A percentile compares a stretch with the other conserved stretches of the same genome.
phyloP scores from a whole-genome alignment of 2,797 vertebrate species.

The Morelia viridis region DNA sequence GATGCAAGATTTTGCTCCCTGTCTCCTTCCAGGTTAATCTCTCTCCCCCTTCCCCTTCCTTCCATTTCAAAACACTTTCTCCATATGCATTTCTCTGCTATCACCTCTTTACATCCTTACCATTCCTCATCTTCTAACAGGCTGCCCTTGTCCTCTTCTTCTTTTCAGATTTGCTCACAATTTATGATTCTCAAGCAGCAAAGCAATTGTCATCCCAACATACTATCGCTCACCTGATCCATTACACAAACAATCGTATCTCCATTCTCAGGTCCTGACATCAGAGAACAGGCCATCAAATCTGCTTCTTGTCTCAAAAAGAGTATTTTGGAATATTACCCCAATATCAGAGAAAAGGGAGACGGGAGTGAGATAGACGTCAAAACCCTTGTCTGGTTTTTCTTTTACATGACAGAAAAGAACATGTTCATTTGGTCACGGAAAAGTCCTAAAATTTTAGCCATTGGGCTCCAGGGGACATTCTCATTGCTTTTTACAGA shows the following conservation, averaged over 20 bases:
- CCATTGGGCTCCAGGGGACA: not conserved
- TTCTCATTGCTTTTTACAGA: not conserved
- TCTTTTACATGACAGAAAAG: not conserved
- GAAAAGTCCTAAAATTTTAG: not conserved
- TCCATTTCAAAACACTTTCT: constrained; percentile 33
- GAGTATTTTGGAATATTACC: not conserved
- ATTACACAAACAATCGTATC: not conserved
- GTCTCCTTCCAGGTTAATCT: constrained; percentile 14
- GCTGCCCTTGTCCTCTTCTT: constrained; percentile 17
- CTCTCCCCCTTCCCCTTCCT: constrained; percentile 40
- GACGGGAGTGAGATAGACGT: not conserved
- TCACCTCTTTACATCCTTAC: constrained; percentile 36
- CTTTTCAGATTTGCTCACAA: constrained; percentile 21
- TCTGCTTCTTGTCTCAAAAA: not conserved
- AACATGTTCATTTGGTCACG: not conserved
- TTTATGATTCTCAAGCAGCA: constrained; percentile 34
- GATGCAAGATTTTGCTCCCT: constrained; percentile 25
- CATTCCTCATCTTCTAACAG: constrained; percentile 30
- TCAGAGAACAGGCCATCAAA: not conserved
- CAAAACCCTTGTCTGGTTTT: not conserved
- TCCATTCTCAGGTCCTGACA: not conserved
- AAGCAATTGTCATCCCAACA: constrained; percentile 26
- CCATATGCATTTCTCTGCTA: constrained; percentile 7
- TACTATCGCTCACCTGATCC: not conserved
- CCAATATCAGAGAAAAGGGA: not conserved